Conservation (phyloP, 2,888 invertebrate genomes). For the Rhaphigaster nebulosa region DNA sequence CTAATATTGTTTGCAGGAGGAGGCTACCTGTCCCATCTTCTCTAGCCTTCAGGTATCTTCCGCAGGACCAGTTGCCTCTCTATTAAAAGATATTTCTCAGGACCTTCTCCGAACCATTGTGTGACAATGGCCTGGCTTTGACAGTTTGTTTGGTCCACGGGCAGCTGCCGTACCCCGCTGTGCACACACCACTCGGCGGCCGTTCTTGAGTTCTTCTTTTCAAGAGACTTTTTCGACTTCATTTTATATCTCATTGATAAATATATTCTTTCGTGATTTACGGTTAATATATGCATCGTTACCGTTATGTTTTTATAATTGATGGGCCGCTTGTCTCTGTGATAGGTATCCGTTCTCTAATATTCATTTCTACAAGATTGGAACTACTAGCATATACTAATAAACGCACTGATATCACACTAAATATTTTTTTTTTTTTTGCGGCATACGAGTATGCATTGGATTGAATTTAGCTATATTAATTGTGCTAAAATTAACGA, state of each 20-base stretch:
- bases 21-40: background rate
- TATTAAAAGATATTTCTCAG: background rate
- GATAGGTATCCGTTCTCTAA: too few species aligned
- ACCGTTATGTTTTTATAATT: background rate
- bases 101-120: background rate
- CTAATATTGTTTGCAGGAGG: background rate
- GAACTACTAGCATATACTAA: too few species aligned
- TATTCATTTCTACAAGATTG: too few species aligned
- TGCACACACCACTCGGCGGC: background rate
- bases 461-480: too few species aligned
- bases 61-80: background rate
- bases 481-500: too few species aligned
- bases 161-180: background rate
- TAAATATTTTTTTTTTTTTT: too few species aligned
- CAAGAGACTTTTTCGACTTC: background rate
- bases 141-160: background rate
- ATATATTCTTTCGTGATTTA: background rate
- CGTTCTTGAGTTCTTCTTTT: background rate
- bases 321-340: background rate
- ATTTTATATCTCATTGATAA: background rate
- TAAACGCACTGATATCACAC: too few species aligned
- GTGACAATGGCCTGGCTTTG: background rate
- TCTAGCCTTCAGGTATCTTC: background rate
- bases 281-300: background rate
- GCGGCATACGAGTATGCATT: too few species aligned